Conservation (phyloP, 2,797 vertebrate genomes). For the Sebastes elongatus region DNA sequence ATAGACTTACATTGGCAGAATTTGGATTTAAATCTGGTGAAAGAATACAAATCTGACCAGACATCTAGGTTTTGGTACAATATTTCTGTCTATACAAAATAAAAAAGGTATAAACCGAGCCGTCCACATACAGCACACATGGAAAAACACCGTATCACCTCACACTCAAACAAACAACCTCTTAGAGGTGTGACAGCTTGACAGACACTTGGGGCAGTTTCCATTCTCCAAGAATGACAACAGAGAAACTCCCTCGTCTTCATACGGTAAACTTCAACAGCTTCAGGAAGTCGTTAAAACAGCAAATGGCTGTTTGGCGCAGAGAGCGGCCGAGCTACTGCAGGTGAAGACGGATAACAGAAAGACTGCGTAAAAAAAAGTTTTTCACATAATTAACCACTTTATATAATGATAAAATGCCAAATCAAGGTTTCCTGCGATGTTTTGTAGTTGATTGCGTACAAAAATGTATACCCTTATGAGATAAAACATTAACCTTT, state of each 20-base stretch:
- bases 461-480: background rate
- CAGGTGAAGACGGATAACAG: background rate
- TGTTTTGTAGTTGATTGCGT: background rate
- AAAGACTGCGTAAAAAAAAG: background rate
- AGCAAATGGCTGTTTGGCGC: slow-evolving; percentile 11
- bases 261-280: slow-evolving; percentile 11
- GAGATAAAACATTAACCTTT: background rate
- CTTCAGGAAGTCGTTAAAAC: slow-evolving; percentile 35
- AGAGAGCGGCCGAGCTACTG: background rate
- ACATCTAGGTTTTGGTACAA: background rate
- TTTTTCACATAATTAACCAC: background rate
- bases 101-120: too few relatives aligned
- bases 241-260: slow-evolving; percentile 34
- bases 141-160: background rate
- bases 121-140: background rate
- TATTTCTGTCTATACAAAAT: background rate
- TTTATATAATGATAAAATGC: background rate
- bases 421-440: background rate
- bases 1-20: background rate
- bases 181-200: background rate
- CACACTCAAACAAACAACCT: background rate
- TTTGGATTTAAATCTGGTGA: background rate
- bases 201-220: slow-evolving; percentile 11
- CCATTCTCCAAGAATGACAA: slow-evolving; percentile 31
- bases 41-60: background rate